phyloP scores from a whole-genome alignment of 2,113 vertebrate species.

The Rostratula benghalensis region DNA sequence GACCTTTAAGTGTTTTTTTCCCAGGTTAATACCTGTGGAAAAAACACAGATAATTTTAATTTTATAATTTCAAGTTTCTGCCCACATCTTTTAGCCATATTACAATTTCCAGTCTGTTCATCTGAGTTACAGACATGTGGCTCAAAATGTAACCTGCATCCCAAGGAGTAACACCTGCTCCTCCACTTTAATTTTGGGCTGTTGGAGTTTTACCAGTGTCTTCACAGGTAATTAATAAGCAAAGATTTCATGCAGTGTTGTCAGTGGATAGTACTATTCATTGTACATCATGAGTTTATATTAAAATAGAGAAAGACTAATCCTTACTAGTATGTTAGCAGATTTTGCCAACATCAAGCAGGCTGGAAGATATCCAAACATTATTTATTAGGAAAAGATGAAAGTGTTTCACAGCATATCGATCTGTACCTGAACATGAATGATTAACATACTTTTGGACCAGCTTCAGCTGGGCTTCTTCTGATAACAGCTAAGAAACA shows the following conservation, averaged over 20 bases:
- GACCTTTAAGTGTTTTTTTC: too few relatives aligned
- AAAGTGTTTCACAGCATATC: not conserved
- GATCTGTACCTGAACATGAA: not conserved
- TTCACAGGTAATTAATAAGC: not conserved
- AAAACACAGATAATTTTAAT: not conserved
- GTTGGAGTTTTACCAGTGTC: not conserved
- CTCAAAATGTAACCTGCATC: not conserved
- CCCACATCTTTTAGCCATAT: not conserved
- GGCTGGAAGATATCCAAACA: not conserved
- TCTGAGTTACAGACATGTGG: not conserved
- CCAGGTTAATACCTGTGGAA: not conserved
- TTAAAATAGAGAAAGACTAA: not conserved
- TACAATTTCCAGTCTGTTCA: not conserved
- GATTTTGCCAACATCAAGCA: not conserved
- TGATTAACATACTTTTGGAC: conserved; percentile 12
- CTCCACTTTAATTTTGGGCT: not conserved
- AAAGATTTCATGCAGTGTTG: not conserved
- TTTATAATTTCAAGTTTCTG: not conserved
- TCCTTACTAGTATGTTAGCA: not conserved
- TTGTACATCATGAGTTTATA: not conserved
- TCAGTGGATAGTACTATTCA: not conserved
- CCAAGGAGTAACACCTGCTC: not conserved
- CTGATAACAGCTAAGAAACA: not conserved
- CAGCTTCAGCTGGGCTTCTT: not conserved
- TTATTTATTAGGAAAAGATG: conserved; percentile 2